Percentiles rank a stretch among this genome's conserved stretches.
phyloP scores from a whole-genome alignment of 2,888 invertebrate species.

The Malthinus flaveolus region DNA sequence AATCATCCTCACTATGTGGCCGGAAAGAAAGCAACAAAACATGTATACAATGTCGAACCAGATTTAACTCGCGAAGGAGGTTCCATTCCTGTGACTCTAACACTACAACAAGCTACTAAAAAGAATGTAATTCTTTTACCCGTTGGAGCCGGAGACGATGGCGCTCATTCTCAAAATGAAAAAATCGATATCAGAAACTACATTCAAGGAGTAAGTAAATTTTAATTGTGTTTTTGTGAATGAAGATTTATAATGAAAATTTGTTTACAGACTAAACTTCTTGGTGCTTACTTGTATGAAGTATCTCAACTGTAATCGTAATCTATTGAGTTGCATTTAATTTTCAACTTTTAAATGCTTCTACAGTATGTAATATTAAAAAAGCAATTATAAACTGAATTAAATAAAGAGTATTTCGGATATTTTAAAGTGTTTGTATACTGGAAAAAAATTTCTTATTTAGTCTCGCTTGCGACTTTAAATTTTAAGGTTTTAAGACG shows the following conservation, averaged over 20 bases:
- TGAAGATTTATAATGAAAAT: conserved; percentile 2
- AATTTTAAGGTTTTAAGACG: no score
- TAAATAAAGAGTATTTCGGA: no score
- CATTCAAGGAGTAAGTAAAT: conserved; percentile 81
- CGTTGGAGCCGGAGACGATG: conserved; percentile 94
- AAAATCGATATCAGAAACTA: conserved; percentile 92
- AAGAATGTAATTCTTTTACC: conserved; percentile 94
- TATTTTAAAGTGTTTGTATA: no score
- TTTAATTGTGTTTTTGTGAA: neutral
- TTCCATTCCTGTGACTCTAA: conserved; percentile 94
- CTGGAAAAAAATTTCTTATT: no score
- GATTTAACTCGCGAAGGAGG: conserved; percentile 97
- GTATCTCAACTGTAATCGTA: conserved; percentile 57
- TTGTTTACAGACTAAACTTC: conserved; percentile 80
- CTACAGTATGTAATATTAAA: no score
- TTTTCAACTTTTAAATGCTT: no score
- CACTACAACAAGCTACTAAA: conserved; percentile 88
- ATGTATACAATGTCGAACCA: conserved; percentile 88
- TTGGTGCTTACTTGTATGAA: conserved; percentile 89
- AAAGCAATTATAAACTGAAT: no score
- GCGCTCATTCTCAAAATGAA: conserved; percentile 98
- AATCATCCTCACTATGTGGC: conserved; percentile 92
- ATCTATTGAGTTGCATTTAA: no score
- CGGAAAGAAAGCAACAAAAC: conserved; percentile 76
- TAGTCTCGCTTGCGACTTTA: no score